These are phyloP conservation scores for Hyppa rectilinea DNA, from an alignment of 2,888 invertebrate species.

Conservation along the genomic window DNA sequence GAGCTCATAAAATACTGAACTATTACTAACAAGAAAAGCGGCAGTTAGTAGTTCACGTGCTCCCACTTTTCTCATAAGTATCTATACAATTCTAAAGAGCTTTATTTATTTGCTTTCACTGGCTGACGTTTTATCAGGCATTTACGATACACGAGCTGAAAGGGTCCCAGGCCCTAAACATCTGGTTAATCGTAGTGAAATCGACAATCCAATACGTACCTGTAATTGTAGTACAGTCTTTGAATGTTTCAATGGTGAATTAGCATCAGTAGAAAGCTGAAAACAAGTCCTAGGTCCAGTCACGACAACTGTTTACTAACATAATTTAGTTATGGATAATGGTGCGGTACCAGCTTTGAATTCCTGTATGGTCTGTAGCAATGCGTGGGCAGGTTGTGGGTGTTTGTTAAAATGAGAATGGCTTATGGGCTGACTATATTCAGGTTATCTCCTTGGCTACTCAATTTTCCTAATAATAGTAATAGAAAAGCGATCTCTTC, in stretches of 20 bases:
- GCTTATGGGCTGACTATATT: neutral
- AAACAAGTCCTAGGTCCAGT: conserved; percentile 40
- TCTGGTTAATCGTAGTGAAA: conserved; percentile 62
- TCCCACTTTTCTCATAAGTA: conserved; percentile 48
- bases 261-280: conserved; percentile 56
- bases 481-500: neutral
- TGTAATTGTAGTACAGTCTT: conserved; percentile 46
- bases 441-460: neutral
- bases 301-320: conserved; percentile 49
- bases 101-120: conserved; percentile 61
- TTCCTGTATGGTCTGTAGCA: conserved; percentile 10
- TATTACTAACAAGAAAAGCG: conserved; percentile 23
- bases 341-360: conserved; percentile 38
- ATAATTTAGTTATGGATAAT: conserved; percentile 43
- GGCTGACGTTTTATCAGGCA: conserved; percentile 46
- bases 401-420: conserved; percentile 14
- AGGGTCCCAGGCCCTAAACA: conserved; percentile 47
- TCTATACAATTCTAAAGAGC: conserved; percentile 60
- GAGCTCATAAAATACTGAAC: conserved; percentile 41
- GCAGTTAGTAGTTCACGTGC: conserved; percentile 44
- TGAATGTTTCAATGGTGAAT: conserved; percentile 57
- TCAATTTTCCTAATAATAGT: neutral
- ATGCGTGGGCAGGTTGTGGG: conserved; percentile 33
- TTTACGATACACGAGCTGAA: conserved; percentile 52
- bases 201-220: conserved; percentile 47